Conservation (phyloP, 2,888 invertebrate genomes). For the Stramonita haemastoma region DNA sequence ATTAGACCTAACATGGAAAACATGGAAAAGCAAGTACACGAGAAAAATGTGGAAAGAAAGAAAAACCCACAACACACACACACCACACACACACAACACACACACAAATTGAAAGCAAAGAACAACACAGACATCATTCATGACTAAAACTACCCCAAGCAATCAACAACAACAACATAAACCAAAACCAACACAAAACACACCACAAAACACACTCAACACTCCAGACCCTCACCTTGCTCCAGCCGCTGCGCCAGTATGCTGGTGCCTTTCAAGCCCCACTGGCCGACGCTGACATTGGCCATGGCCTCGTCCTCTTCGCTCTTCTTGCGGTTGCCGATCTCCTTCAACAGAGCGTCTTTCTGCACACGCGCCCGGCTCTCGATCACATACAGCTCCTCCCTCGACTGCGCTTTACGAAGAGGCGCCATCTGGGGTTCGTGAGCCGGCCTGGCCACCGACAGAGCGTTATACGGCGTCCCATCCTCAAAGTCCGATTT, state of each 20-base stretch:
- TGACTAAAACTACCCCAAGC: not conserved
- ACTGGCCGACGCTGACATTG: not conserved
- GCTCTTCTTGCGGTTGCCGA: not conserved
- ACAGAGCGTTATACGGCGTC: not conserved
- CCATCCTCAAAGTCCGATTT: slow-evolving; percentile 30
- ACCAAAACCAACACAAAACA: not conserved
- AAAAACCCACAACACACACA: not conserved
- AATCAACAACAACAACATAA: not conserved
- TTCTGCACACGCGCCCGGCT: slow-evolving; percentile 26
- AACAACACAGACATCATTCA: not conserved
- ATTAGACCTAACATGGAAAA: not conserved
- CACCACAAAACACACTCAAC: not conserved
- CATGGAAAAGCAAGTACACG: not conserved
- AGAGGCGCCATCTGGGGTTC: not conserved
- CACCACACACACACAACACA: no score
- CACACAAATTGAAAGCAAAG: no score
- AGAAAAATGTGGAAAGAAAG: not conserved
- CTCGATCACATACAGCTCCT: slow-evolving; percentile 30
- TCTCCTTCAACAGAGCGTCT: slow-evolving; percentile 29
- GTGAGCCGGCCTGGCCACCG: not conserved
- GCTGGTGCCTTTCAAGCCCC: slow-evolving; percentile 30
- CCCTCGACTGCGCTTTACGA: slow-evolving; percentile 29
- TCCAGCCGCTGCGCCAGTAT: slow-evolving; percentile 25
- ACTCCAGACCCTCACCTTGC: slow-evolving; percentile 26
- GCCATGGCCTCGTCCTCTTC: not conserved